phyloP scores from a whole-genome alignment of 2,113 vertebrate genomes.

The Athene cunicularia region DNA sequence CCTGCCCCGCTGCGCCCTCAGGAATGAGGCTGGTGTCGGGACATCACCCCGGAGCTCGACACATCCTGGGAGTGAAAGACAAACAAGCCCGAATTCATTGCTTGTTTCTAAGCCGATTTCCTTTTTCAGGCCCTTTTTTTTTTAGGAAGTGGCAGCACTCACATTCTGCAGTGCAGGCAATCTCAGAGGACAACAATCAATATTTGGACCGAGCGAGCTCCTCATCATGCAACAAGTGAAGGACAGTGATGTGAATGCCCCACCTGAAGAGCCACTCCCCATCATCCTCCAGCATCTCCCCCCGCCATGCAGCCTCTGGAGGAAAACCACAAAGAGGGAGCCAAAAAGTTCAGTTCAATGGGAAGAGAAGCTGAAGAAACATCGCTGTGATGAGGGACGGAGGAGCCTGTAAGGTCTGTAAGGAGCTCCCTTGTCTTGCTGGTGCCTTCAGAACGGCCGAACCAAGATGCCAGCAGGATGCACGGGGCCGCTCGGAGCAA shows the following conservation, averaged over 20 bases:
- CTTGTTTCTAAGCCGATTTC: background rate
- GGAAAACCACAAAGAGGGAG: background rate
- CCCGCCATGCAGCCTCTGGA: background rate
- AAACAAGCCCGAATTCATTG: background rate
- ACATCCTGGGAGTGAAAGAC: background rate
- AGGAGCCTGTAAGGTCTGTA: background rate
- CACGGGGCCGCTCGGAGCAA: background rate
- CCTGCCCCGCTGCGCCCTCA: background rate
- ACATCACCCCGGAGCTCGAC: background rate
- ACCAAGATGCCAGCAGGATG: background rate
- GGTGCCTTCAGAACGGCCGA: background rate
- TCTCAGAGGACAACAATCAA: background rate
- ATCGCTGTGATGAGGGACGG: background rate
- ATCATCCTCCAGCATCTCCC: background rate
- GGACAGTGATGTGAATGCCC: background rate
- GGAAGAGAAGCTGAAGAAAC: background rate
- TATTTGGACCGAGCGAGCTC: background rate
- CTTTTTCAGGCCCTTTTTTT: background rate
- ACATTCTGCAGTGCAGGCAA: background rate
- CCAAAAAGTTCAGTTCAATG: background rate
- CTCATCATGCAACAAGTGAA: background rate
- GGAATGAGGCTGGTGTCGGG: rapidly evolving
- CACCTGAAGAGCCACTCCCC: background rate
- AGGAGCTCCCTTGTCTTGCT: background rate
- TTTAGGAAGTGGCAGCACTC: background rate